Base-by-base conservation (phyloP, 2,888 invertebrate genomes). In the Cheiracanthium punctorium region DNA sequence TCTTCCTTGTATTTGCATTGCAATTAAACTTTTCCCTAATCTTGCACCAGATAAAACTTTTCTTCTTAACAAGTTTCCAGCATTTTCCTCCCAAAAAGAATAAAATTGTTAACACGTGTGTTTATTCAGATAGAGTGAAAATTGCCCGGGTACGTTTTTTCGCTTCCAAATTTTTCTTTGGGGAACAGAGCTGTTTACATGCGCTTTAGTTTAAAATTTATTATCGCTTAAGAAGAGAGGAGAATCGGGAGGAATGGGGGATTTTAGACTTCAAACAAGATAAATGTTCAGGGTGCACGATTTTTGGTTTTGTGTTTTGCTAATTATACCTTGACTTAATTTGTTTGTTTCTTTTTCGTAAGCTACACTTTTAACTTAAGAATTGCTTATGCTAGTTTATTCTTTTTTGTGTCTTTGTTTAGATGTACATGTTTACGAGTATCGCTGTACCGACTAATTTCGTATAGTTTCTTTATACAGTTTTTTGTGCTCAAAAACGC, bases 21-120 rank as follows among this genome's bases (percentile, higher is more conserved):
- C 58, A 58, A 58, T 58, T 58, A 58, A 58, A 58, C 58, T 58
- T 58, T 24, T n/a, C n/a, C n/a, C 58, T 58, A 24, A 58, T 58
- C 58, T 58, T 24, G 20, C 58, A 58, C 58, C 24, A 24, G 58
- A 58, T 58, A 58, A 58, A 58, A 58, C n/a, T 17, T 58, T 58
- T 58, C 58, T 58, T 58, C 58, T 48, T 48, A 7, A 48, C 8
- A 58, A 24, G 58, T 58, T 58, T 12, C 5, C 24, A 8, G 58
- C 12, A 58, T 58, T 58, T 58, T 17, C 24, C 24, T 12, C 12
- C 17, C 43, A 12, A 8, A 37, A 37, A 17, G 17, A 24, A 58
- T 2, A 58, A 58, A 58, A 58, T 58, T 24, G 20, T 58, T 24
- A 58, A 1, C 8, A 24, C n/a, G 58, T 5, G 58, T 58, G 58